Base-by-base conservation (phyloP, 2,113 vertebrate genomes). In the Hepsetus odoe region DNA sequence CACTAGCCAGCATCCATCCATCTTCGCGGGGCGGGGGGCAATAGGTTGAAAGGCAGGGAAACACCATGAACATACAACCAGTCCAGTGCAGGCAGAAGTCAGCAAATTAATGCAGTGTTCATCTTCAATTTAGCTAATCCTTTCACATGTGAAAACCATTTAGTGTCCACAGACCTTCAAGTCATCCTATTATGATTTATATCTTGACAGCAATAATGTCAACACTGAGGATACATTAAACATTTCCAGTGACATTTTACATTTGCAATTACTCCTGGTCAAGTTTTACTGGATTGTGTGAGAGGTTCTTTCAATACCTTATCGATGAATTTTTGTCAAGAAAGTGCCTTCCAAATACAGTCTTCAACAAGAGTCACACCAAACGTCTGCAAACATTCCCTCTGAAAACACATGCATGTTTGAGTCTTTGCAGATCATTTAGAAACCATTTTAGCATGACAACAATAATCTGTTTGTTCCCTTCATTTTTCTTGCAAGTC, bases 401-500 rank as follows among this genome's bases (percentile, higher is more conserved):
- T n/a, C n/a, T n/a, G n/a, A n/a, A n/a, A n/a, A n/a, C n/a, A n/a
- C n/a, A n/a, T n/a, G n/a, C n/a, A n/a, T n/a, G 59, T 10, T 16
- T 16, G 2, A n/a, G 3, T 51, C 28, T 46, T 68, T 68, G 40
- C 5, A 51, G 28, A 51, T 49, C 3, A 18, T 42, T 42, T 1
- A 42, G 40, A 42, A 49, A 1, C 26, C 18, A 70, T 3, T 0
- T 22, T 8, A 24, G 16, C 30, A 71, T 56, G 20, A 16, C n/a
- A 72, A 16, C 13, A 72, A 71, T 16, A 6, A 35, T 82, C 22
- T 70, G 46, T 61, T 88, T 91, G 90, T 90, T 92, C 88, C 89
- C 89, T 88, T 91, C 18, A 82, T 85, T 82, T 80, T n/a, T 84
- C 62, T 82, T 88, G 40, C 81, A 84, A 84, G 87, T 30, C 42